phyloP scores from a whole-genome alignment of 2,113 vertebrate genomes.

The Chauna torquata region DNA sequence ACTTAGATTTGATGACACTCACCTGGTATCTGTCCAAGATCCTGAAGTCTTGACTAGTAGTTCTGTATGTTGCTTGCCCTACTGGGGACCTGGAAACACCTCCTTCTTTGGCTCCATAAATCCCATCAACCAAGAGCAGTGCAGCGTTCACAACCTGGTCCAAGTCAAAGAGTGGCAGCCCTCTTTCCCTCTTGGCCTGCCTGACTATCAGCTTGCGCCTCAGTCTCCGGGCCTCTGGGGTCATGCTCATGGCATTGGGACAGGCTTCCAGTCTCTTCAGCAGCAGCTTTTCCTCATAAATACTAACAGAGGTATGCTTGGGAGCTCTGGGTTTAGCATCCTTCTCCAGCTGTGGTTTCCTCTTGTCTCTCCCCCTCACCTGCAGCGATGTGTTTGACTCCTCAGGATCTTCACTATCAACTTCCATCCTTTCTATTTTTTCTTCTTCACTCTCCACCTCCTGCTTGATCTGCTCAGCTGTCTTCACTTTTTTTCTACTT shows the following conservation, averaged over 20 bases:
- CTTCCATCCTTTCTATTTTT: slow-evolving; percentile 77
- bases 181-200: slow-evolving; percentile 90
- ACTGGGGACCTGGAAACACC: slow-evolving; percentile 41
- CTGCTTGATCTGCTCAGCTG: slow-evolving; percentile 86
- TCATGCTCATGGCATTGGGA: slow-evolving; percentile 86
- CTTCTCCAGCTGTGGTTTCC: slow-evolving; percentile 76
- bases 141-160: slow-evolving; percentile 89
- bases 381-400: slow-evolving; percentile 50
- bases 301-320: slow-evolving; percentile 78
- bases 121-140: slow-evolving; percentile 88
- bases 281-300: slow-evolving; percentile 91
- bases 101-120: slow-evolving; percentile 85
- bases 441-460: slow-evolving; percentile 94
- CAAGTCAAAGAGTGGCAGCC: slow-evolving; percentile 90
- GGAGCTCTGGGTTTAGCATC: slow-evolving; percentile 66
- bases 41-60: slow-evolving; percentile 87
- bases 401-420: slow-evolving; percentile 77
- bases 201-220: slow-evolving; percentile 89
- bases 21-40: slow-evolving; percentile 98
- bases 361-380: slow-evolving; percentile 71
- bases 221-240: slow-evolving; percentile 88
- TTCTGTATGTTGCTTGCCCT: slow-evolving; percentile 79
- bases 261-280: slow-evolving; percentile 89
- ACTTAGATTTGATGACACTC: background rate
- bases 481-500: slow-evolving; percentile 85